Evolutionary conservation across 2,113 vertebrate species (phyloP).

Genomic region (Mugil cephalus): DNA sequence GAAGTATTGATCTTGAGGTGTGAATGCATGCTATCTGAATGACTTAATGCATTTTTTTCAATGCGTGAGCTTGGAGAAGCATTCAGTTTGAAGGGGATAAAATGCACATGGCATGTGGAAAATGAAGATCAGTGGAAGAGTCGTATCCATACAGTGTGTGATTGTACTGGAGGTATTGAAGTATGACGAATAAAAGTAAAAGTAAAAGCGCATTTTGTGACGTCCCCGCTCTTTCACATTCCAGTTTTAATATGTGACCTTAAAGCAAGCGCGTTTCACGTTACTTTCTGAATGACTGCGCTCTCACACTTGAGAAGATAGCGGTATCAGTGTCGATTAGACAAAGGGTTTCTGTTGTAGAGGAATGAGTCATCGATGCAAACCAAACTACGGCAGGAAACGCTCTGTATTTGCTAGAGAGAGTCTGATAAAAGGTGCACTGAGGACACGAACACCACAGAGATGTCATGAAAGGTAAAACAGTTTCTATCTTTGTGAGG

Average conservation of each 20-base stretch:
- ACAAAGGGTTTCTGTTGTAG: conserved; percentile 13
- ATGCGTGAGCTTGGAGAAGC: too few species aligned
- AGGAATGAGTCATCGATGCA: conserved; percentile 33
- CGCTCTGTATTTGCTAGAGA: conserved; percentile 18
- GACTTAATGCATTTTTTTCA: too few species aligned
- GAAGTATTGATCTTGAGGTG: background rate
- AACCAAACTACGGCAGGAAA: conserved; percentile 4
- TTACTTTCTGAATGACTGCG: conserved; percentile 35
- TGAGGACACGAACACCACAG: background rate
- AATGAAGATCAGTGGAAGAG: too few species aligned
- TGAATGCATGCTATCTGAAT: background rate
- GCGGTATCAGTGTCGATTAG: conserved; percentile 23
- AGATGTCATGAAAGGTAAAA: background rate
- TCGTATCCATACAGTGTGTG: too few species aligned
- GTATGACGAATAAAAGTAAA: too few species aligned
- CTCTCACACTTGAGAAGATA: background rate
- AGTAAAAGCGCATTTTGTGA: background rate
- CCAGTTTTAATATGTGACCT: background rate
- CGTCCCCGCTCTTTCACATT: background rate
- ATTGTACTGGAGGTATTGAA: too few species aligned
- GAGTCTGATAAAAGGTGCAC: background rate
- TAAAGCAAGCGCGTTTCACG: background rate
- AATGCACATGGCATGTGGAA: too few species aligned
- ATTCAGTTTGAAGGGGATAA: too few species aligned
- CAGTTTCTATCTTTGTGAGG: background rate